Base-by-base conservation (phyloP, 2,888 invertebrate genomes). In the Chironomus riparius region DNA sequence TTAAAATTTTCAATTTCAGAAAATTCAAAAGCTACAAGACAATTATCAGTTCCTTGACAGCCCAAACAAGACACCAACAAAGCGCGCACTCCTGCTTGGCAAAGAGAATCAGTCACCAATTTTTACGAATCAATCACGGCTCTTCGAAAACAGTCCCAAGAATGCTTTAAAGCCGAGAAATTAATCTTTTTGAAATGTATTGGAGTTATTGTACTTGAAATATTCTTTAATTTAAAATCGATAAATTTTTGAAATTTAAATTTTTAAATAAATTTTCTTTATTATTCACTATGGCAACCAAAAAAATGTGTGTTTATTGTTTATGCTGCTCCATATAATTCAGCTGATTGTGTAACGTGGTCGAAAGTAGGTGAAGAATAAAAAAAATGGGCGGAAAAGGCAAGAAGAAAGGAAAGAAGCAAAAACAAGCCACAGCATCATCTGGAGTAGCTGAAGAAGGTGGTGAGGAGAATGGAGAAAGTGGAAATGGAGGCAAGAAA, bases 361-460 rank as follows among this genome's bases (percentile, higher is more conserved):
- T 50, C 50, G 7, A 18, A 77, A 85, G 38, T 38, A 38, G 38
- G 38, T 38, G 38, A 38, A 38, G 38, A 2, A 56, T 4, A 50
- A 3, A 15, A 47, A 65, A 70, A 77, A 85, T 84, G 87, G 83
- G 81, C 56, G 84, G 83, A 3, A 87, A 87, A 80, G 84, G 84
- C 21, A 86, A 86, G 78, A 85, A 85, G 79, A 88, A 88, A 79
- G 85, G 87, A 15, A 38, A 28, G 18, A 88, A 88, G 79, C 86
- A 85, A 78, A 88, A 88, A 77, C 18, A 62, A 47, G 38, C 48
- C 12, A 4, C 50, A 22, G 24, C 72, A 15, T 82, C 83, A 0
- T 81, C 82, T 3, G 83, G 83, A 0, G 81, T 81, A 2, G 78
- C 70, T 24, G 77, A 74, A 18, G 65, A 78, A 74, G 77, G 81